Evolutionary conservation across 2,797 vertebrate species (phyloP).

Genomic region (Nothura maculosa): DNA sequence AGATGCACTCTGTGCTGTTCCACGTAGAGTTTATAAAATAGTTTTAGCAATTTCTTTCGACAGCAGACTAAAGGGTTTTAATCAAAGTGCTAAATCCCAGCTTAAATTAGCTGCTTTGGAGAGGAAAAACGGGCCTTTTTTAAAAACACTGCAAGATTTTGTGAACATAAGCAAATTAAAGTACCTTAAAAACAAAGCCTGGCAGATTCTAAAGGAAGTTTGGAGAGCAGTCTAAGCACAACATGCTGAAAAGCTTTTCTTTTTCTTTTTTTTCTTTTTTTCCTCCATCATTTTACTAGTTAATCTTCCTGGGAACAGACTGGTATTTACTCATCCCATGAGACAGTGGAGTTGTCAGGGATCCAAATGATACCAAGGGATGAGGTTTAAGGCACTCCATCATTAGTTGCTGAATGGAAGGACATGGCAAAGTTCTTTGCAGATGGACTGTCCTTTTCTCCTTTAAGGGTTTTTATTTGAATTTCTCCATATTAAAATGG

Average conservation of each 20-base stretch:
- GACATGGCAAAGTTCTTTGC: slow-evolving; percentile 38
- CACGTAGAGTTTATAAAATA: not conserved
- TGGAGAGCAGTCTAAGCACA: slow-evolving; percentile 31
- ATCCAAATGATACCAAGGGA: slow-evolving; percentile 73
- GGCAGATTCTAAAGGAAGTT: not conserved
- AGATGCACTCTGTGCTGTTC: not conserved
- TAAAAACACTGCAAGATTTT: slow-evolving; percentile 24
- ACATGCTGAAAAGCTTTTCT: slow-evolving; percentile 40
- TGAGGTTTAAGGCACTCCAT: slow-evolving; percentile 67
- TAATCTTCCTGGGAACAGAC: slow-evolving; percentile 83
- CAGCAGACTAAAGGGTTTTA: not conserved
- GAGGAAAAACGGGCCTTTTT: not conserved
- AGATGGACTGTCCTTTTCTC: not conserved
- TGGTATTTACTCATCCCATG: slow-evolving; percentile 80
- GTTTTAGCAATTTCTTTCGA: not conserved
- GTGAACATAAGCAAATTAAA: slow-evolving; percentile 45
- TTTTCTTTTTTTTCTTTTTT: not conserved
- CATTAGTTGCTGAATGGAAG: slow-evolving; percentile 51
- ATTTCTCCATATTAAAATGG: slow-evolving; percentile 8
- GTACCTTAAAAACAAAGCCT: slow-evolving; percentile 40
- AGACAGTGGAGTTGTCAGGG: slow-evolving; percentile 73
- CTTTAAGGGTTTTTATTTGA: slow-evolving; percentile 2
- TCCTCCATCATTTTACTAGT: slow-evolving; percentile 56
- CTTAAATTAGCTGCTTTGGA: slow-evolving; percentile 39
- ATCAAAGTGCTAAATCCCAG: slow-evolving; percentile 4